Conservation (phyloP, 2,113 vertebrate species). For the Lucifuga dentata region DNA sequence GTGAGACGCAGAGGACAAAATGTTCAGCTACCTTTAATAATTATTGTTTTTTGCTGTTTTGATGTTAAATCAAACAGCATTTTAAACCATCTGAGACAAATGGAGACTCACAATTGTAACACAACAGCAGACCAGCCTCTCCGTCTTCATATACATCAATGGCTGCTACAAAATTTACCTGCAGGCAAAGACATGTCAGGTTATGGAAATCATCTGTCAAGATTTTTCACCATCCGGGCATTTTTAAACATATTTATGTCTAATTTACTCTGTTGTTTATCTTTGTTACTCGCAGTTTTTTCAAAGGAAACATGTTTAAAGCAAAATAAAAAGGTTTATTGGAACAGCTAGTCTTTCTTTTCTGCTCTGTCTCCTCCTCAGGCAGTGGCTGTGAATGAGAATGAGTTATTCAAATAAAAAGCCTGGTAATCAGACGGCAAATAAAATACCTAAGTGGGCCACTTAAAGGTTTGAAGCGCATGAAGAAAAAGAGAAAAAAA, state of each 20-base stretch:
- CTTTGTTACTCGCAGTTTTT: not conserved
- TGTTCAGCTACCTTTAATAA: not conserved
- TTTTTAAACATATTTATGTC: not conserved
- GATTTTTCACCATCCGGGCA: not conserved
- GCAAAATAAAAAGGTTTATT: constrained; percentile 15
- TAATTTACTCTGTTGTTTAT: constrained; percentile 5
- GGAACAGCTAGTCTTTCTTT: constrained; percentile 49
- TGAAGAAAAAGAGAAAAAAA: not conserved
- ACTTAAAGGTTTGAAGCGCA: constrained; percentile 6
- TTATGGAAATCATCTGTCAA: constrained; percentile 24
- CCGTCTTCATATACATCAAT: constrained; percentile 99
- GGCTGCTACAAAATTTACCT: constrained; percentile 98
- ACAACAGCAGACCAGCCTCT: constrained; percentile 95
- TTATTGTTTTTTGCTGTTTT: too few species aligned
- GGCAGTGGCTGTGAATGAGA: constrained; percentile 45
- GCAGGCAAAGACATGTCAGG: constrained; percentile 69
- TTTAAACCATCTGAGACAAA: constrained; percentile 19
- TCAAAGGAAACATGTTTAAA: constrained; percentile 12
- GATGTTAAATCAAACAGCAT: too few species aligned
- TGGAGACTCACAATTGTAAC: constrained; percentile 95
- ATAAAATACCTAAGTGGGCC: constrained; percentile 27
- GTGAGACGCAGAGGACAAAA: constrained; percentile 41
- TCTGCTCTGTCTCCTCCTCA: constrained; percentile 19
- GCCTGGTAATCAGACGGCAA: constrained; percentile 47
- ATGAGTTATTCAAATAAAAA: constrained; percentile 16